These are phyloP conservation scores for Noctua fimbriata DNA, from an alignment of 2,888 invertebrate species.

Conservation along the genomic window DNA sequence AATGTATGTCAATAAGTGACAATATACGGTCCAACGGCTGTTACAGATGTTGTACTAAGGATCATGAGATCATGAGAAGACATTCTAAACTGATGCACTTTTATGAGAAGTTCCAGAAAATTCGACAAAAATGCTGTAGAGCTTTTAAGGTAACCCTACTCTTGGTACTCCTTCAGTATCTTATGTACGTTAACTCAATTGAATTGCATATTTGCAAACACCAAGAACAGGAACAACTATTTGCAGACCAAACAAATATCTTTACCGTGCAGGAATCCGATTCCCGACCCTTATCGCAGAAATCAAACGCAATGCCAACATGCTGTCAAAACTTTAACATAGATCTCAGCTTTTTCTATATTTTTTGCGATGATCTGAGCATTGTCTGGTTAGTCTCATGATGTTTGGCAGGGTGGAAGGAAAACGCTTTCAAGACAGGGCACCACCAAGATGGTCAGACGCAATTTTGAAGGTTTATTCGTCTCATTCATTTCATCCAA, in stretches of 20 bases:
- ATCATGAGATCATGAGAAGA: not conserved
- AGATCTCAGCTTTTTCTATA: not conserved
- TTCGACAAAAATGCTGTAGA: not conserved
- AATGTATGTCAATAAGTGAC: conserved; percentile 37
- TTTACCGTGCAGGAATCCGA: not conserved
- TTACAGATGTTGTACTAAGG: not conserved
- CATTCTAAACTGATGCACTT: not conserved
- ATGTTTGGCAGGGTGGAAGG: no score
- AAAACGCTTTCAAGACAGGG: not conserved
- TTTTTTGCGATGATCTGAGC: not conserved
- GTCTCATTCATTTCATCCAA: no score
- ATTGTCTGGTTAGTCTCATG: not conserved
- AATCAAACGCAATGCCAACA: not conserved
- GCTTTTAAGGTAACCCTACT: not conserved
- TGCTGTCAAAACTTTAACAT: not conserved
- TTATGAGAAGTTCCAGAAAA: not conserved
- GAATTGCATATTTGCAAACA: not conserved
- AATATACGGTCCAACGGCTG: conserved; percentile 10
- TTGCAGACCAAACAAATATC: not conserved
- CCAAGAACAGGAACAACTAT: not conserved
- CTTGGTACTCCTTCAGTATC: not conserved
- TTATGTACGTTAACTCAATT: not conserved
- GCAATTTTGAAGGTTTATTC: not conserved
- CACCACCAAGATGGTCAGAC: not conserved
- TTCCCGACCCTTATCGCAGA: not conserved